These are phyloP conservation scores for Hypsopygia costalis DNA, from an alignment of 2,888 invertebrate species.

Conservation along the genomic window DNA sequence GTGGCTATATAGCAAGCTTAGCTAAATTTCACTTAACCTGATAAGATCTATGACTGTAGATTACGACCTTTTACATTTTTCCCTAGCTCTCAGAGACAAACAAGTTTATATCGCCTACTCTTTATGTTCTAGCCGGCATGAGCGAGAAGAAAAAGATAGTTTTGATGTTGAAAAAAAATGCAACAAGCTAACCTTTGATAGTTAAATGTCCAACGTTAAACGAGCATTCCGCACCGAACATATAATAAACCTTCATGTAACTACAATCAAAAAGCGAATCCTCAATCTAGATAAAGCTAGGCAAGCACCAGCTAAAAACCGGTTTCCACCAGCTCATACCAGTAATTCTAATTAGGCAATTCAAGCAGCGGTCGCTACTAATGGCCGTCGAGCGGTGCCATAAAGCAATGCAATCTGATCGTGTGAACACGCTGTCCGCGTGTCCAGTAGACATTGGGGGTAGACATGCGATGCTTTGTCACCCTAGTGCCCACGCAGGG, in stretches of 20 bases:
- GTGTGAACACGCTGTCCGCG: conserved; percentile 71
- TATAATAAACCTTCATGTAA: background rate
- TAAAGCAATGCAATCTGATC: conserved; percentile 74
- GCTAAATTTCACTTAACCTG: too few species aligned
- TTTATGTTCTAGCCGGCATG: too few species aligned
- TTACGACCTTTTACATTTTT: too few species aligned
- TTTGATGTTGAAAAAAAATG: too few species aligned
- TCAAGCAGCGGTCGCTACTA: conserved; percentile 60
- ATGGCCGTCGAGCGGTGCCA: conserved; percentile 62
- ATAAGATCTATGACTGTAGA: too few species aligned
- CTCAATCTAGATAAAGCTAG: conserved; percentile 12
- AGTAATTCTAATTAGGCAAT: conserved; percentile 78
- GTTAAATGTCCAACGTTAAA: too few species aligned
- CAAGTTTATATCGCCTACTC: too few species aligned
- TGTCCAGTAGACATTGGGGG: conserved; percentile 59
- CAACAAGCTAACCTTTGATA: too few species aligned
- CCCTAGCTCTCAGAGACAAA: too few species aligned
- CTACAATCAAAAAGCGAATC: background rate
- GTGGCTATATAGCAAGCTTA: too few species aligned
- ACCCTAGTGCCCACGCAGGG: conserved; percentile 58
- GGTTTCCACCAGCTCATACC: conserved; percentile 41
- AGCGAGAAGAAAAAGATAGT: too few species aligned
- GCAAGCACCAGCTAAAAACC: conserved; percentile 36
- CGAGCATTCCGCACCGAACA: too few species aligned
- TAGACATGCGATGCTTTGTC: conserved; percentile 75